A percentile compares a stretch with the other conserved stretches of the same genome.
phyloP scores from a whole-genome alignment of 1,140 invertebrate species.

The Drosophila dunni region DNA sequence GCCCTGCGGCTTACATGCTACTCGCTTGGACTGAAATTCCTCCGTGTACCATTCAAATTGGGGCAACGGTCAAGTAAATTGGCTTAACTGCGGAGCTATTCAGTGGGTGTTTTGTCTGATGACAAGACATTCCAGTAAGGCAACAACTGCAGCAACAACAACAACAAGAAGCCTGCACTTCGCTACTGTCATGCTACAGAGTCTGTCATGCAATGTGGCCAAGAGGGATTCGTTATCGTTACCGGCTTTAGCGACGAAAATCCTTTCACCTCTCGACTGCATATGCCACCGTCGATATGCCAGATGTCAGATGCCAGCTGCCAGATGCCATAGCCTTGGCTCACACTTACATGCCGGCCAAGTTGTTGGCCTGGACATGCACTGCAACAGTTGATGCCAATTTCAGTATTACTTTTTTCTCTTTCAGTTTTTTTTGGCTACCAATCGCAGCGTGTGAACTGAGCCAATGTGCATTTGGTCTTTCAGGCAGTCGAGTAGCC shows the following conservation, averaged over 20 bases:
- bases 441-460: slow-evolving; percentile 70
- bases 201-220: slow-evolving; percentile 24
- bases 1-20: slow-evolving; percentile 1
- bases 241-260: slow-evolving; percentile 32
- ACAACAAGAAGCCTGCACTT: not conserved
- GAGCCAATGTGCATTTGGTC: slow-evolving; percentile 41
- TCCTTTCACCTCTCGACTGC: slow-evolving; percentile 69
- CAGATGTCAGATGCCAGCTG: slow-evolving; percentile 23
- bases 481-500: slow-evolving; percentile 38
- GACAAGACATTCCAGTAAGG: slow-evolving; percentile 4
- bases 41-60: slow-evolving; percentile 6
- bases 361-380: slow-evolving; percentile 37
- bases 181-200: not conserved
- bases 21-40: not conserved
- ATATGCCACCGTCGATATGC: slow-evolving; percentile 10
- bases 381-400: slow-evolving; percentile 27
- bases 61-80: slow-evolving; percentile 16
- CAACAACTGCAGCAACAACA: not conserved
- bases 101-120: slow-evolving; percentile 4
- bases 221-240: slow-evolving; percentile 15
- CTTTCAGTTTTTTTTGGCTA: slow-evolving; percentile 21
- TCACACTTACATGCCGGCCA: slow-evolving; percentile 14
- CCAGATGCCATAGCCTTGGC: slow-evolving; percentile 63
- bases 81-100: slow-evolving; percentile 12
- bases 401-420: slow-evolving; percentile 8